Base-by-base conservation (phyloP, 1,140 invertebrate species). In the Drosophila pectinifera region DNA sequence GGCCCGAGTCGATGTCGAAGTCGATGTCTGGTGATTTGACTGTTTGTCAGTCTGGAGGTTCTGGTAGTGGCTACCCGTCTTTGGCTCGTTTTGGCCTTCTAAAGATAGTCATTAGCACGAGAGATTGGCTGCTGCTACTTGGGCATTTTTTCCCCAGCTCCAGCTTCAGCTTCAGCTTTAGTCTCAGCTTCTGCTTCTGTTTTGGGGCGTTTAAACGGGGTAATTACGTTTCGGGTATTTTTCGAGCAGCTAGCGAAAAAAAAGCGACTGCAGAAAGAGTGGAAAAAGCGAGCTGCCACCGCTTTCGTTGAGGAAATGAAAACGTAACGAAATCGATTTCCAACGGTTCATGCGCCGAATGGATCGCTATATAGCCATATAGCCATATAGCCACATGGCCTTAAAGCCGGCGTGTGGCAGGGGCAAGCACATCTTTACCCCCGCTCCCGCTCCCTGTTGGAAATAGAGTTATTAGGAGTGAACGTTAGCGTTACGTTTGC, bases 31-130 rank as follows among this genome's bases (percentile, higher is more conserved):
- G 34, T 45, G 63, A 63, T 55, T 73, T 74, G 59, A 74, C 75
- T 79, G 70, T 57, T 68, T 78, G 78, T 82, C 78, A 64, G 78
- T 73, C 64, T 61, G 79, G 59, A 62, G 24, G 48, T 73, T 53
- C 49, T 53, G 49, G 13, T 26, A 4, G 18, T 34, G 49, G 82
- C 82, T 88, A 86, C 82, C 46, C 65, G 82, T 86, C 82, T 86
- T 86, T 81, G 55, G 70, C 72, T 54, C 57, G 62, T 65, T 82
- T 76, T 57, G 48, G 54, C 34, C 41, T 45, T 41, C 65, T 72
- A 86, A 86, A 86, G 79, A 88, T 88, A 88, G 83, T 86, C 83
- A 86, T 86, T 86, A 86, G 82, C 81, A 80, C 77, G 79, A 85
- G 59, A 73, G 77, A 84, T 80, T 80, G 58, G 43, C 67, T 75